Conservation (phyloP, 2,888 invertebrate genomes). For the Branchipolynoe longqiensis region DNA sequence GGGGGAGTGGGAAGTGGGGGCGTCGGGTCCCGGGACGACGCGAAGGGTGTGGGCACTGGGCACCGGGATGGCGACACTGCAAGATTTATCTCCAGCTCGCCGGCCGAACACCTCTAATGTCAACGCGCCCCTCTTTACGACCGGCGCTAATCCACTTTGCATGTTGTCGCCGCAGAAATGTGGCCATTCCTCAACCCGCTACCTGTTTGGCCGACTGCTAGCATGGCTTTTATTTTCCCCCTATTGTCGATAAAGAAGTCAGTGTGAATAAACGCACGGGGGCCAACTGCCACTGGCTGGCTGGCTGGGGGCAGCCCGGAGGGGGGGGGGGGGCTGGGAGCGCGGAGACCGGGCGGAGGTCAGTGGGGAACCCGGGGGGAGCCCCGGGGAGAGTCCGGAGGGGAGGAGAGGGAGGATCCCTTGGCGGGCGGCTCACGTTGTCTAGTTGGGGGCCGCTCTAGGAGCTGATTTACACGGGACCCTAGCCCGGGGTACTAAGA, state of each 20-base stretch:
- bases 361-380: too few species aligned
- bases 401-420: too few species aligned
- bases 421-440: too few species aligned
- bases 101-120: constrained; percentile 23
- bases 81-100: background rate
- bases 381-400: too few species aligned
- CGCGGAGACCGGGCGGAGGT: too few species aligned
- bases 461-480: too few species aligned
- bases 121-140: constrained; percentile 18
- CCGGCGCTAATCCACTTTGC: constrained; percentile 42
- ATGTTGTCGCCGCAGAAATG: constrained; percentile 40
- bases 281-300: background rate
- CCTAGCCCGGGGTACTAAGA: too few species aligned
- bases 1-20: too few species aligned
- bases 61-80: background rate
- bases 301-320: background rate
- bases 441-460: too few species aligned
- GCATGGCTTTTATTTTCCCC: constrained; percentile 48
- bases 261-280: background rate
- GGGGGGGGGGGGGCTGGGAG: background rate
- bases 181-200: constrained; percentile 11
- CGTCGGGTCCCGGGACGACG: too few species aligned
- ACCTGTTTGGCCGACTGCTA: background rate
- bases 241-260: constrained; percentile 48
- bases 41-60: too few species aligned